Evolutionary conservation across 2,797 vertebrate genomes (phyloP).

Genomic region (Spinus pinus): DNA sequence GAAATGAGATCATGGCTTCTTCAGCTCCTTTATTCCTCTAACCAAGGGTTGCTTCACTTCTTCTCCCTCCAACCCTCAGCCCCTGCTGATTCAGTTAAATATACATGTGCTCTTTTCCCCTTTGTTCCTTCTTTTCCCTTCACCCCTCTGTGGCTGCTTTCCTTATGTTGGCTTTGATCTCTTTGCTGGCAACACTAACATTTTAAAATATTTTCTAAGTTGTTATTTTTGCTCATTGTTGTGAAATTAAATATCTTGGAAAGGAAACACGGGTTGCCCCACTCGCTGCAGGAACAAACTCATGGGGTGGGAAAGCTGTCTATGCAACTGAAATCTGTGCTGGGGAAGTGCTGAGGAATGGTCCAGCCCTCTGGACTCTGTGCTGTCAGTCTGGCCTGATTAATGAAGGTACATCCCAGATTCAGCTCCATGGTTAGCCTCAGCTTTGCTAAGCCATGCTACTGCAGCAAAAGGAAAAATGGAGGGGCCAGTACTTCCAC

Average conservation of each 20-base stretch:
- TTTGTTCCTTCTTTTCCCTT: slow-evolving; percentile 7
- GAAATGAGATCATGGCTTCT: not conserved
- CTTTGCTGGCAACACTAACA: not conserved
- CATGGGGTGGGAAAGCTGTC: not conserved
- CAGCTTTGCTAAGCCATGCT: not conserved
- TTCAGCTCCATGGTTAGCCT: not conserved
- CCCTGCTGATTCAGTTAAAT: not conserved
- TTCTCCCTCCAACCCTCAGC: not conserved
- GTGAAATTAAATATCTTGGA: not conserved
- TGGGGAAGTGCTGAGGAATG: not conserved
- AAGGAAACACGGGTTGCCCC: not conserved
- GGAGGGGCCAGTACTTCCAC: not conserved
- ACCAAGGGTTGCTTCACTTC: not conserved
- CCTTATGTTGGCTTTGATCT: slow-evolving; percentile 3
- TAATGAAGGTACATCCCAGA: not conserved
- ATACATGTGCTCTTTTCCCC: not conserved
- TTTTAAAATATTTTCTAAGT: not conserved
- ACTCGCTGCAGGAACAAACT: not conserved
- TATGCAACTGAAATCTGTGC: not conserved
- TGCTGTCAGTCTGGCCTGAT: not conserved
- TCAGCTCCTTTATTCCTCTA: not conserved
- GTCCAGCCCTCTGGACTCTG: not conserved
- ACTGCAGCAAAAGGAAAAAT: not conserved
- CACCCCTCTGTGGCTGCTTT: not conserved
- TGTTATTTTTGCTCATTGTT: not conserved